Evolutionary conservation across 2,888 invertebrate species (phyloP), one percentile per base, ranked within the genome.

Genomic region (Phyto melanocephala): DNA sequence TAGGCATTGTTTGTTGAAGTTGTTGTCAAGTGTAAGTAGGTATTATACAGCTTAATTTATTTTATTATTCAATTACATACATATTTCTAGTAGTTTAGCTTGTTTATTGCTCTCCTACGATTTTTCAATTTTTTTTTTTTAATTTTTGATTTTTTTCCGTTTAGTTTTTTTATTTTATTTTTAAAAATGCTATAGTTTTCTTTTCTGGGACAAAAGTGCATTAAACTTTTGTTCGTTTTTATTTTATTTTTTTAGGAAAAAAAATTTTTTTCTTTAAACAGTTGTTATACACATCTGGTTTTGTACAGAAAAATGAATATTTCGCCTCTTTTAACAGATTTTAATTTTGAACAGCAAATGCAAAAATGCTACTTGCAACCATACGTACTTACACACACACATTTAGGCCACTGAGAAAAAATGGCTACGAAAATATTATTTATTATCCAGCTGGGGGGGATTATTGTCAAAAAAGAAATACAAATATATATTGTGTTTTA

Each of bases 151-250:
- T n/a, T n/a, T n/a, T 47, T n/a, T 28, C 11, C 24, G 17, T 45
- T 42, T 33, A 45, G 65, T 47, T 63, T 47, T 63, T 56, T 24
- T 22, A 40, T 17, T 74, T 11, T 28, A 22, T 52, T 24, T 52
- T n/a, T 20, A 74, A 62, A 63, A 74, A 42, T 63, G 63, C 74
- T 63, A 28, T 42, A 33, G 20, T 56, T 79, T 65, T 65, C 7
- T 63, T 75, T 83, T 78, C 60, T 83, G 77, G 83, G 60, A 77
- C 77, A 74, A 74, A 80, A 80, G 83, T 83, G 63, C 77, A 78
- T 74, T 83, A 67, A 80, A 80, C 83, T 80, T 56, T 65, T 7
- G 24, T 35, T 54, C 5, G 24, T 45, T 50, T 71, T 76, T 42
- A 2, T 47, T 37, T 60, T 54, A n/a, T 45, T 20, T 63, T 20